A percentile compares a stretch with the other conserved stretches of the same genome.
Conservation (phyloP, 1,140 invertebrate species). For the Helicoverpa armigera region DNA sequence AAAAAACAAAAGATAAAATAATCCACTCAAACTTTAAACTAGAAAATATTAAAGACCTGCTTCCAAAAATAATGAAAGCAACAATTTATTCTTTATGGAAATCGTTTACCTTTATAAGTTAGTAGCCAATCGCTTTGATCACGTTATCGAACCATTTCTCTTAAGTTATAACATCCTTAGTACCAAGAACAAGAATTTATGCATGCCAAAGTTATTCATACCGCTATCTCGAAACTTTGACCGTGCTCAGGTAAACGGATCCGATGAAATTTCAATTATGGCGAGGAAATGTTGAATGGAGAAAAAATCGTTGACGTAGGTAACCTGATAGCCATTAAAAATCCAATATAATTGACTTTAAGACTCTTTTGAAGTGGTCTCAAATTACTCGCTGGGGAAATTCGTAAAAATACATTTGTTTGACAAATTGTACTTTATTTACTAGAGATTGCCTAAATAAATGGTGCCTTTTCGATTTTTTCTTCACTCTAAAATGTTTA, state of each 20-base stretch:
- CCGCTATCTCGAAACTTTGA: conserved; percentile 28
- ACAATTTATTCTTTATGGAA: not conserved
- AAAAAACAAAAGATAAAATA: not conserved
- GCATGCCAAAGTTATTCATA: conserved; percentile 33
- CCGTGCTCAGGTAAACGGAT: conserved; percentile 30
- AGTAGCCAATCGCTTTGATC: conserved; percentile 15
- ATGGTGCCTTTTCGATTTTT: no score
- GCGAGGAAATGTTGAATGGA: conserved; percentile 9
- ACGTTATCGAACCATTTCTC: conserved; percentile 22
- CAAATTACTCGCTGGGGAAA: conserved; percentile 39
- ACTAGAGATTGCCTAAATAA: not conserved
- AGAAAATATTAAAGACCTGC: not conserved
- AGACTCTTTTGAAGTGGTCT: conserved; percentile 13
- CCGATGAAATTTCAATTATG: conserved; percentile 36
- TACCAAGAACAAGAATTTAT: conserved; percentile 31
- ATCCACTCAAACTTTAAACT: not conserved
- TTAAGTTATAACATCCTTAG: conserved; percentile 30
- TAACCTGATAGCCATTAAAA: conserved; percentile 28
- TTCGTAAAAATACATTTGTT: conserved; percentile 15
- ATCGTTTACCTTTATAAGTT: not conserved
- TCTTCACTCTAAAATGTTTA: no score
- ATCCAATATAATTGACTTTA: conserved; percentile 33
- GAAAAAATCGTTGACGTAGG: conserved; percentile 30
- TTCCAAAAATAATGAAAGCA: not conserved
- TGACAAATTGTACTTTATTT: conserved; percentile 24